Conservation (phyloP, 2,888 invertebrate species). For the Dolomedes plantarius region DNA sequence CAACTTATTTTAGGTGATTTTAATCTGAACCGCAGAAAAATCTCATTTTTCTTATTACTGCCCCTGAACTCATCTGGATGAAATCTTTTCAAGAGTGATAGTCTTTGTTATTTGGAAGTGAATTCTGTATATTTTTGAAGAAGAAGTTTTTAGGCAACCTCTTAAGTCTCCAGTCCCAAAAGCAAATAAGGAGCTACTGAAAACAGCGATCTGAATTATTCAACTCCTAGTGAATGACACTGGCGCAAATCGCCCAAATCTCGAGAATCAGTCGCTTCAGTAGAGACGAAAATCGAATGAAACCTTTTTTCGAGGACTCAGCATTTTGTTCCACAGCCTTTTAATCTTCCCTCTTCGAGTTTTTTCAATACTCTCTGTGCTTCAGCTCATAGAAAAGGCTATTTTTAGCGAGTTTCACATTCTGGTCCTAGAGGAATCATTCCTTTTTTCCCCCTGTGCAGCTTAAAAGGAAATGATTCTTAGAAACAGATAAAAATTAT, state of each 20-base stretch:
- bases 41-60: too few species aligned
- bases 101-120: too few species aligned
- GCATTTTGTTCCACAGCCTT: slow-evolving; percentile 41
- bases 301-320: slow-evolving; percentile 47
- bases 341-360: slow-evolving; percentile 30
- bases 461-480: not conserved
- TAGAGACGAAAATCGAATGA: slow-evolving; percentile 57
- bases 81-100: too few species aligned
- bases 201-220: slow-evolving; percentile 53
- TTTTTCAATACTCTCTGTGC: slow-evolving; percentile 24
- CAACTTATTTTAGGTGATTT: too few species aligned
- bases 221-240: slow-evolving; percentile 31
- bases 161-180: slow-evolving; percentile 7
- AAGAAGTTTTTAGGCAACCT: slow-evolving; percentile 19
- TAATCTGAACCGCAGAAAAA: too few species aligned
- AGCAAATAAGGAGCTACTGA: slow-evolving; percentile 47
- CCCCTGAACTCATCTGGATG: too few species aligned
- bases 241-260: slow-evolving; percentile 23
- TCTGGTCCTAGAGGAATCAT: not conserved
- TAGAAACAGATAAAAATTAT: not conserved
- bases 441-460: not conserved
- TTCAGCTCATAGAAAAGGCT: slow-evolving; percentile 33
- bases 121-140: slow-evolving; percentile 22
- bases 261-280: slow-evolving; percentile 45
- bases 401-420: slow-evolving; percentile 34